Conservation (phyloP, 2,888 invertebrate species). For the Neoascia interrupta region DNA sequence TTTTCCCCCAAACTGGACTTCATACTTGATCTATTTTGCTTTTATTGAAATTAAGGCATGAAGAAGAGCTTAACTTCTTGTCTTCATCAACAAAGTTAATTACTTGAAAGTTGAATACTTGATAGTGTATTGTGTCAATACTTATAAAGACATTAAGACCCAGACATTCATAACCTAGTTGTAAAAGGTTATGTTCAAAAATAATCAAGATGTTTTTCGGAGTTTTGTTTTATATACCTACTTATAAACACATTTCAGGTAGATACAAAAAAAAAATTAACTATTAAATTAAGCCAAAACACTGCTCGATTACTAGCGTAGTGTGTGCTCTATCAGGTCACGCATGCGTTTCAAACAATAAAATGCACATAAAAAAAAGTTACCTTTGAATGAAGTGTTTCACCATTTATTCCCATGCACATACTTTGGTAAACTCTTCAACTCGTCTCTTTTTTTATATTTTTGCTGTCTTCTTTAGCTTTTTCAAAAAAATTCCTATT, state of each 20-base stretch:
- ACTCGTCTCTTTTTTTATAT: neutral
- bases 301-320: conserved; percentile 21
- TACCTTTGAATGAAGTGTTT: neutral
- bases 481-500: neutral
- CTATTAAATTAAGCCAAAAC: conserved; percentile 27
- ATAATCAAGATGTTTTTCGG: no score
- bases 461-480: neutral
- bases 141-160: no score
- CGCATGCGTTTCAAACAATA: conserved; percentile 37
- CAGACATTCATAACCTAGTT: no score
- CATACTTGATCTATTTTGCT: no score
- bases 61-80: no score
- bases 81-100: no score
- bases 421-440: conserved; percentile 1
- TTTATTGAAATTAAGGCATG: no score
- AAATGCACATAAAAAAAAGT: conserved; percentile 22
- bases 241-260: neutral
- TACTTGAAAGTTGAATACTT: no score
- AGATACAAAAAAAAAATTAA: conserved; percentile 6
- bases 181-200: no score
- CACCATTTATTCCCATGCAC: neutral
- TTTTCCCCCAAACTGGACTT: no score
- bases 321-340: conserved; percentile 41
- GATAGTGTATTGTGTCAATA: no score
- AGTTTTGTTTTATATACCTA: no score